Percentiles rank a stretch among this genome's conserved stretches.
These are phyloP conservation scores for Siderastrea radians DNA, from an alignment of 92 coral and sea anemone species.

Conservation along the genomic window DNA sequence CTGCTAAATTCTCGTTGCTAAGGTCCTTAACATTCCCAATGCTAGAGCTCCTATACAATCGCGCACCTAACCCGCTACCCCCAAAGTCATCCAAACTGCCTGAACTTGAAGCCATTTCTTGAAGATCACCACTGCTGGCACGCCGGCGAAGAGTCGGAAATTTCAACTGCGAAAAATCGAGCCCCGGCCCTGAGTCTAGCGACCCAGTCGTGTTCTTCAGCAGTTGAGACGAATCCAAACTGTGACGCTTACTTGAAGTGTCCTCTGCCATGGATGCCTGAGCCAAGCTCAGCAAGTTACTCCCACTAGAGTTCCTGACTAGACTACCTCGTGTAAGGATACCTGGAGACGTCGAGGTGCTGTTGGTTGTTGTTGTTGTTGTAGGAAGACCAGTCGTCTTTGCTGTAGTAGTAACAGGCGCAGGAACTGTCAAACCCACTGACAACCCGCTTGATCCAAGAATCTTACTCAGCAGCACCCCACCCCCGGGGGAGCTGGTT, in stretches of 20 bases:
- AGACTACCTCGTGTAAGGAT: constrained; percentile 67
- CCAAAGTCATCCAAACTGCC: constrained; percentile 26
- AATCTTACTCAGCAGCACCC: constrained; percentile 77
- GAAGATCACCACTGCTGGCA: constrained; percentile 95
- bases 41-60: constrained; percentile 86
- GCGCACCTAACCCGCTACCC: constrained; percentile 36
- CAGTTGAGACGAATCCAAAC: constrained; percentile 71
- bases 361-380: constrained; percentile 65
- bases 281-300: constrained; percentile 80
- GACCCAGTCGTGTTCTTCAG: constrained; percentile 26
- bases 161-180: constrained; percentile 41
- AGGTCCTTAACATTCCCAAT: constrained; percentile 91
- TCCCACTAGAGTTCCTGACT: constrained; percentile 91
- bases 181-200: constrained; percentile 23
- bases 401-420: constrained; percentile 89
- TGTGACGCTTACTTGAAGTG: constrained; percentile 70
- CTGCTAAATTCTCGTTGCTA: constrained; percentile 58
- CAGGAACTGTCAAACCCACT: constrained; percentile 68
- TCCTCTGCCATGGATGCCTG: constrained; percentile 59
- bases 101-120: constrained; percentile 65
- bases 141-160: constrained; percentile 90
- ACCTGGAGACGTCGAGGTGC: constrained; percentile 59
- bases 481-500: constrained; percentile 58
- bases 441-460: constrained; percentile 79
- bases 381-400: constrained; percentile 70